These are phyloP conservation scores for Tetheella fluctuosa DNA, from an alignment of 2,888 invertebrate species.

Conservation along the genomic window DNA sequence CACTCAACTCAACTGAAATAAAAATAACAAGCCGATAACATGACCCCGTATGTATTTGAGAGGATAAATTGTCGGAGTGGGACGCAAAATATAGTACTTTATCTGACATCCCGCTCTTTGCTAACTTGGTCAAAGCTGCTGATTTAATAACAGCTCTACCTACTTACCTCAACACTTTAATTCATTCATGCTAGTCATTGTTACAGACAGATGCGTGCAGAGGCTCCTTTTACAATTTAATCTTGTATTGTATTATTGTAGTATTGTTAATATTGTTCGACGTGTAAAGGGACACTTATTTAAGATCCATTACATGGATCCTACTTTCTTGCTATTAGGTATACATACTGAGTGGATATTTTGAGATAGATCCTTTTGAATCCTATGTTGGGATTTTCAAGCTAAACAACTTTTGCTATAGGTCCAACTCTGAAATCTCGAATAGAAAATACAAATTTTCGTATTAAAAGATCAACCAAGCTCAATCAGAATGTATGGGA, in stretches of 20 bases:
- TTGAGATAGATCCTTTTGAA: no score
- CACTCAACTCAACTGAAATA: background rate
- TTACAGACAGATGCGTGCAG: background rate
- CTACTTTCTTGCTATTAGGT: no score
- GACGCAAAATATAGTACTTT: background rate
- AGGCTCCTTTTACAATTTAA: background rate
- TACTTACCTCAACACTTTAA: background rate
- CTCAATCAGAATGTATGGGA: no score
- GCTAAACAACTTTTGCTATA: no score
- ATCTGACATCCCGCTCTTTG: background rate
- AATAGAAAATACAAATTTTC: no score
- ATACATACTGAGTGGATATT: no score
- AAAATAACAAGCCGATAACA: background rate
- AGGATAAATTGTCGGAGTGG: conserved; percentile 4
- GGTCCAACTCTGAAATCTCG: no score
- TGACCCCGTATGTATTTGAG: conserved; percentile 6
- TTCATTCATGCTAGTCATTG: background rate
- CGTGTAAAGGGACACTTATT: background rate
- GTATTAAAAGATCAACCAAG: no score
- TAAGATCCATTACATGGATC: no score
- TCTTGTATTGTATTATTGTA: background rate
- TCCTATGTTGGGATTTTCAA: no score
- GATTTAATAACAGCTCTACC: background rate
- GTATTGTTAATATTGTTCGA: no score
- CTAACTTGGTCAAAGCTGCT: background rate